Conservation (phyloP, 2,888 invertebrate genomes). For the Morpho achilles region DNA sequence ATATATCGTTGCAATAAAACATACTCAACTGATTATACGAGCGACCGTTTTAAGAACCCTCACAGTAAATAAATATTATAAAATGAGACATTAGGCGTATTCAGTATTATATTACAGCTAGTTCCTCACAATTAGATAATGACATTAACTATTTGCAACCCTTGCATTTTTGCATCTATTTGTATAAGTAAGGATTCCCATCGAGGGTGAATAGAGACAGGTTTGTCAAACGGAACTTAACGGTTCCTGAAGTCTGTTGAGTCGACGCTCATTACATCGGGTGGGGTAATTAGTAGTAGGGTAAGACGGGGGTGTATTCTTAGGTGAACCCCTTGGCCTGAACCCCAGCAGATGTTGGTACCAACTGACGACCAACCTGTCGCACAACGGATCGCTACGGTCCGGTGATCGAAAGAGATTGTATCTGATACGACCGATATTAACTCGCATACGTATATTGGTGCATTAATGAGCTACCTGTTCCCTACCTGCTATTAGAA, state of each 20-base stretch:
- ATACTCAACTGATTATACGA: constrained; percentile 9
- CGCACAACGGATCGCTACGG: constrained; percentile 72
- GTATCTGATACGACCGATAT: constrained; percentile 49
- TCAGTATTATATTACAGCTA: constrained; percentile 46
- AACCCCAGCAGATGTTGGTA: constrained; percentile 62
- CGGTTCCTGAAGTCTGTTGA: constrained; percentile 68
- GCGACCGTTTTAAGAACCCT: constrained; percentile 12
- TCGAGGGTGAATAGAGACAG: constrained; percentile 49
- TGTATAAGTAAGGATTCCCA: constrained; percentile 46
- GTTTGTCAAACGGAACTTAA: constrained; percentile 74
- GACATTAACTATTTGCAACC: constrained; percentile 65
- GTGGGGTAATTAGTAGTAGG: constrained; percentile 56
- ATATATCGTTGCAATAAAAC: background rate
- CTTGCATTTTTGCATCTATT: constrained; percentile 61
- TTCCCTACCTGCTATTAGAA: constrained; percentile 4
- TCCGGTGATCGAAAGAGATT: constrained; percentile 64
- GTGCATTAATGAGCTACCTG: constrained; percentile 52
- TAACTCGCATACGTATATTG: constrained; percentile 49
- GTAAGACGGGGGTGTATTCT: constrained; percentile 72
- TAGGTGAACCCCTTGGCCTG: constrained; percentile 47
- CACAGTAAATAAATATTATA: constrained; percentile 17
- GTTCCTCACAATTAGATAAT: constrained; percentile 62
- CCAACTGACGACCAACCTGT: constrained; percentile 76
- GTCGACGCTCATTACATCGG: constrained; percentile 41
- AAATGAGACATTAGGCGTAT: constrained; percentile 29